Base-by-base conservation (phyloP, 1,140 invertebrate species). In the Drosophila tani region DNA sequence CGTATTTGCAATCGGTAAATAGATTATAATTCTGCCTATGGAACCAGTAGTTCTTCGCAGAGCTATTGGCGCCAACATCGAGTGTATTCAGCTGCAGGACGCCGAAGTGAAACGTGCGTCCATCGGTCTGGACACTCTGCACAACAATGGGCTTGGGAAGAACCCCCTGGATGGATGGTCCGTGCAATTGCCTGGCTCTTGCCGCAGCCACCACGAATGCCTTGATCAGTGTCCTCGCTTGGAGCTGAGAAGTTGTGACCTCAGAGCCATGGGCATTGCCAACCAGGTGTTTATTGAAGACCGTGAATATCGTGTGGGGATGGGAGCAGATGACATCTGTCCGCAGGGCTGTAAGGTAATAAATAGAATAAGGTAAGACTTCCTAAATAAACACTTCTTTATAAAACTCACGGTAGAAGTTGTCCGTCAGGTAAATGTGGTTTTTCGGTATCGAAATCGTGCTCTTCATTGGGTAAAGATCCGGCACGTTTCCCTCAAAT, bases 1-100 rank as follows among this genome's bases (percentile, higher is more conserved):
- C 90, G 87, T 96, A 96, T 24, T 92, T 71, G 76, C 96, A 96
- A 45, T 94, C 94, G 7, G 95, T 91, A 90, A 95, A 98, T n/a
- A 98, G 80, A 73, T 95, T 91, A 45, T 96, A 93, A 71, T 94
- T 93, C 21, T 95, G 94, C 49, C 68, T 55, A 50, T 92, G 94
- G 94, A 96, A 98, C 94, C 96, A 97, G 75, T 96, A 94, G 93
- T 98, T 98, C 87, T 96, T 97, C 3, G 94, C 92, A n/a, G 95
- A 11, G 35, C 94, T 93, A 29, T 59, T 88, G 4, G 94, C 93
- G 88, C 95, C 93, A 5, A 97, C 76, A 92, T 97, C 94, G 19
- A 98, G 93, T 3, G 97, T 97, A 86, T 98, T 98, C n/a, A 98
- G 93, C 93, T 98, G 97, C 73, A 97, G 95, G 41, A 97, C 94